phyloP scores from a whole-genome alignment of 1,140 invertebrate species.

The Drosophila watanabei region DNA sequence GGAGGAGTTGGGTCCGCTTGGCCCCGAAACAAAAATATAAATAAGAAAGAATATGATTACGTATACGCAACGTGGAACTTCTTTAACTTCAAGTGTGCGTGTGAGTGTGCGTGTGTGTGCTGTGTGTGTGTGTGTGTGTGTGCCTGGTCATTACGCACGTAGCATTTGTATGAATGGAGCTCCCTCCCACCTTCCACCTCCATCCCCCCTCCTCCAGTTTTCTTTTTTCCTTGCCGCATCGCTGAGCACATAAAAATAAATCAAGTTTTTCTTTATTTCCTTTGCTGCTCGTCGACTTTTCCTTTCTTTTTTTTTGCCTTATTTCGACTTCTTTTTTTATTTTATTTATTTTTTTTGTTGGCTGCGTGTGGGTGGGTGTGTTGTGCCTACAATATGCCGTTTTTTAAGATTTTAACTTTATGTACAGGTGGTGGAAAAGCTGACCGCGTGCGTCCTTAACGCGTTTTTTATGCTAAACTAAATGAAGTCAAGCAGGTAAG shows the following conservation, averaged over 20 bases:
- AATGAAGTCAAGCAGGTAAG: slow-evolving; percentile 62
- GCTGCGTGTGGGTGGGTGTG: slow-evolving; percentile 9
- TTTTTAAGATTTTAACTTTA: slow-evolving; percentile 74
- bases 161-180: slow-evolving; percentile 78
- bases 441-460: slow-evolving; percentile 54
- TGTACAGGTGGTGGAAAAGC: slow-evolving; percentile 38
- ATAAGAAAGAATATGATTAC: slow-evolving; percentile 70
- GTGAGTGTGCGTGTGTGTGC: slow-evolving; percentile 5
- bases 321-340: slow-evolving; percentile 14
- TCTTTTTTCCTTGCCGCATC: slow-evolving; percentile 49
- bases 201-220: not conserved
- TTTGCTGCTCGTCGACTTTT: slow-evolving; percentile 61
- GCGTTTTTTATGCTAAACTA: slow-evolving; percentile 79
- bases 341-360: slow-evolving; percentile 11
- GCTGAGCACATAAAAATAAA: slow-evolving; percentile 82
- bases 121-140: slow-evolving; percentile 48
- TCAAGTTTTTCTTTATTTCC: slow-evolving; percentile 83
- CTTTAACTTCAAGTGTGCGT: slow-evolving; percentile 77
- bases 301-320: slow-evolving; percentile 16
- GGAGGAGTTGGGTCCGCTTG: slow-evolving; percentile 12
- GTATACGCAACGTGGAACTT: slow-evolving; percentile 80
- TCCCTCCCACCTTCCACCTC: not conserved
- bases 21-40: slow-evolving; percentile 38
- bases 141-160: slow-evolving; percentile 80
- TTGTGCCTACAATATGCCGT: slow-evolving; percentile 54